Base-by-base conservation (phyloP, 2,797 vertebrate species). In the Luscinia megarhynchos region DNA sequence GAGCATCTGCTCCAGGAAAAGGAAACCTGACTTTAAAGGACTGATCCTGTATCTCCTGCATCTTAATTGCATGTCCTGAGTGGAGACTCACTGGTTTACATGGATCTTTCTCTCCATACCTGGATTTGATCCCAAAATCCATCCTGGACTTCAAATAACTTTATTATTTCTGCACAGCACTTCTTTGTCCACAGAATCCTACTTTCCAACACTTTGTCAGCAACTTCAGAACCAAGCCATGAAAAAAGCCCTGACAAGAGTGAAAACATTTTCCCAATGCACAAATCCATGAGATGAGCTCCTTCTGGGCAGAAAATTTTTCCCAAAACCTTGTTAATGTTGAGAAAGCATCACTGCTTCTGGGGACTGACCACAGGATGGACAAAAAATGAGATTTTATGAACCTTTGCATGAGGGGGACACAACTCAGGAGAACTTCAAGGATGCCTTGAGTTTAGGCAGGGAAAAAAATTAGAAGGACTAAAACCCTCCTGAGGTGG, bases 191-290 rank as follows among this genome's bases (percentile, higher is more conserved):
- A 67, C 32, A 59, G 68, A 92, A 73, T 15, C 15, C 6, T 36
- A 0, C 45, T 62, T 86, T 40, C 30, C n/a, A 81, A 4, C 20
- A 5, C 6, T 83, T 66, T 41, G 40, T 38, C 59, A 67, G 29
- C 19, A 63, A 12, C n/a, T 53, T 76, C 40, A 45, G 34, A 53
- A 38, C 2, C 7, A 48, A 87, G 53, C 4, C 48, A 38, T 11
- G 24, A 43, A 75, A 20, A 10, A 48, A 64, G 6, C 3, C 38
- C 23, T 24, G 20, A 53, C 16, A 70, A 84, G 59, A 30, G 12
- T 2, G 53, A 50, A 89, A 83, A 29, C 9, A 3, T 6, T 67
- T 62, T 59, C 12, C 8, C 17, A 7, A 0, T 6, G 1, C 7
- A 7, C 19, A 34, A 86, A 32, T 22, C 9, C 34, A 13, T 16